A percentile compares a stretch with the other conserved stretches of the same genome.
These are phyloP conservation scores for Drosophila parthenogenetica DNA, from an alignment of 2,888 invertebrate genomes.

Conservation along the genomic window DNA sequence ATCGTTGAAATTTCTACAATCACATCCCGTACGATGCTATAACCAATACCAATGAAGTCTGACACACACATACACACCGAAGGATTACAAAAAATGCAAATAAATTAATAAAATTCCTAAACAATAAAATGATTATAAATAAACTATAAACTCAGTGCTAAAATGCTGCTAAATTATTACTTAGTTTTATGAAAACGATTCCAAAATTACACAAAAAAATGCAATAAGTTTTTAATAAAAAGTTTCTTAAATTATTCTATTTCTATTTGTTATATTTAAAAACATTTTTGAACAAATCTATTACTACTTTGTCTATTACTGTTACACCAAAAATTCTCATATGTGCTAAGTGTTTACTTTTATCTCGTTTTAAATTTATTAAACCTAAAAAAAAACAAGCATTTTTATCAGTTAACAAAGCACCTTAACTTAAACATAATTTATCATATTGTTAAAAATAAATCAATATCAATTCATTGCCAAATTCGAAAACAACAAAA, in stretches of 20 bases:
- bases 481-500: conserved; percentile 18
- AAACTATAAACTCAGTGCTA: conserved; percentile 13
- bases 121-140: conserved; percentile 15
- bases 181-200: conserved; percentile 12
- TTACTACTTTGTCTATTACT: conserved; percentile 12
- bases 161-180: conserved; percentile 17
- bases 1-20: conserved; percentile 18
- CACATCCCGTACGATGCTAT: conserved; percentile 24
- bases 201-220: conserved; percentile 28
- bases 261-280: conserved; percentile 30
- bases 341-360: conserved; percentile 49
- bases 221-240: conserved; percentile 45
- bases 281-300: conserved; percentile 7
- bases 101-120: conserved; percentile 4
- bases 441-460: not conserved
- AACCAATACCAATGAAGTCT: conserved; percentile 36
- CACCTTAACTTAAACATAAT: not conserved
- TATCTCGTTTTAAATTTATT: conserved; percentile 41
- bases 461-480: conserved; percentile 23
- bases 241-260: conserved; percentile 16
- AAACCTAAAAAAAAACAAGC: conserved; percentile 13
- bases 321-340: conserved; percentile 46
- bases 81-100: conserved; percentile 46
- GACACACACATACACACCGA: conserved; percentile 22
- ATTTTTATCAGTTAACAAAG: conserved; percentile 5